Conservation (phyloP, 2,888 invertebrate species). For the Drosophila infuscata region DNA sequence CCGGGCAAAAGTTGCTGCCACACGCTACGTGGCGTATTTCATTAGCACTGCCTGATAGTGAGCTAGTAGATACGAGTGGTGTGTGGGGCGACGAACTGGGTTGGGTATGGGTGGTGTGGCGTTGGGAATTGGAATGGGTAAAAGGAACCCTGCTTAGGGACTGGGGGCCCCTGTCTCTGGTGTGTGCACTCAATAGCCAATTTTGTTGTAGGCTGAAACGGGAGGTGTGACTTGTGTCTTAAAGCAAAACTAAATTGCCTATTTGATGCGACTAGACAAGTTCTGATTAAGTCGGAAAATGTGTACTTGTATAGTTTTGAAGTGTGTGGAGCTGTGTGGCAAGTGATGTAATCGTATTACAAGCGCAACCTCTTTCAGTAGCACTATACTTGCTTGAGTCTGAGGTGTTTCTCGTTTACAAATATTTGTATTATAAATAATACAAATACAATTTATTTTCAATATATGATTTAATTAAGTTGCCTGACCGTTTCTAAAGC, state of each 20-base stretch:
- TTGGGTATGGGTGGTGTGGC: neutral
- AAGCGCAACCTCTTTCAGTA: neutral
- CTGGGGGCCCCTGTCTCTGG: neutral
- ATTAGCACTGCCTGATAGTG: constrained; percentile 72
- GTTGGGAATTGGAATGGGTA: neutral
- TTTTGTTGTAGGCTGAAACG: constrained; percentile 54
- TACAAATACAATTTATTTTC: neutral
- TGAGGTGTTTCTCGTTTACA: neutral
- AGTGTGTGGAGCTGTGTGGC: neutral
- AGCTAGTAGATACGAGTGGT: constrained; percentile 35
- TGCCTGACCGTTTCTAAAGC: neutral
- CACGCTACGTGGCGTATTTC: constrained; percentile 79
- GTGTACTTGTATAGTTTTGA: neutral
- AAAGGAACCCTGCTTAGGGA: constrained; percentile 2
- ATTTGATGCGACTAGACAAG: constrained; percentile 47
- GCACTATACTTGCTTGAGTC: neutral
- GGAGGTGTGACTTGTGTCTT: constrained; percentile 53
- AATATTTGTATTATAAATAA: neutral
- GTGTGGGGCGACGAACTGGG: too few species aligned
- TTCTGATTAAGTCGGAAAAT: constrained; percentile 31
- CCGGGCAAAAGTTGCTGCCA: constrained; percentile 64
- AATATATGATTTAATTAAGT: neutral
- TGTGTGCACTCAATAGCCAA: constrained; percentile 48
- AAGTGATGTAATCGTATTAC: neutral
- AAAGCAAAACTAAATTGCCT: constrained; percentile 58